A percentile compares a stretch with the other conserved stretches of the same genome.
phyloP scores from a whole-genome alignment of 2,797 vertebrate species.

The Acanthiza pusilla region DNA sequence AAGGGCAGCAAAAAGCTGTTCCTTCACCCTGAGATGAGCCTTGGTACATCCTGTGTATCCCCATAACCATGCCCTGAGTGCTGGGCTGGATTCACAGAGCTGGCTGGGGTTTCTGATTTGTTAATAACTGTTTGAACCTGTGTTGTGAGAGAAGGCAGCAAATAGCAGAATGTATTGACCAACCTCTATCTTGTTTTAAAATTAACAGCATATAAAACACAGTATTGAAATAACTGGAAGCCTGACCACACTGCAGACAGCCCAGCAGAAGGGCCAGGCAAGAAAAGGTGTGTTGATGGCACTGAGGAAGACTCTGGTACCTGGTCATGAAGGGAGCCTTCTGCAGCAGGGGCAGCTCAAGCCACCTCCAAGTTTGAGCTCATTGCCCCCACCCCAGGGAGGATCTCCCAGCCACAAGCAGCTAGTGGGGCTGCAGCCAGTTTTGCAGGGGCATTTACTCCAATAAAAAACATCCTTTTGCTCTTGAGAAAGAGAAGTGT shows the following conservation, averaged over 20 bases:
- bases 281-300: background rate
- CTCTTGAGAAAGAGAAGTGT: background rate
- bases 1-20: background rate
- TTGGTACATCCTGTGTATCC: accelerated
- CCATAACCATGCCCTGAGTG: background rate
- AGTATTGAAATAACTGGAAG: background rate
- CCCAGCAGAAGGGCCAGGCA: background rate
- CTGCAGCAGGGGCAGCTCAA: background rate
- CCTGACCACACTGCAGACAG: background rate
- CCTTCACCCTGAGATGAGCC: background rate
- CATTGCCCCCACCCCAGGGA: accelerated
- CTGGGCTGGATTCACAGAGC: background rate
- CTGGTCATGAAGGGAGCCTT: background rate
- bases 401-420: background rate
- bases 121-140: background rate
- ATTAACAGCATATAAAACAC: background rate
- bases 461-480: background rate
- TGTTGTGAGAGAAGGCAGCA: background rate
- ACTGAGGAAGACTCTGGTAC: background rate
- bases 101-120: background rate
- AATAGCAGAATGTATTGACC: background rate
- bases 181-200: background rate
- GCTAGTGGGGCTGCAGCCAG: background rate
- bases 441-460: background rate
- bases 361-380: background rate